These are phyloP conservation scores for Hyppa rectilinea DNA, from an alignment of 2,888 invertebrate genomes.

Conservation along the genomic window DNA sequence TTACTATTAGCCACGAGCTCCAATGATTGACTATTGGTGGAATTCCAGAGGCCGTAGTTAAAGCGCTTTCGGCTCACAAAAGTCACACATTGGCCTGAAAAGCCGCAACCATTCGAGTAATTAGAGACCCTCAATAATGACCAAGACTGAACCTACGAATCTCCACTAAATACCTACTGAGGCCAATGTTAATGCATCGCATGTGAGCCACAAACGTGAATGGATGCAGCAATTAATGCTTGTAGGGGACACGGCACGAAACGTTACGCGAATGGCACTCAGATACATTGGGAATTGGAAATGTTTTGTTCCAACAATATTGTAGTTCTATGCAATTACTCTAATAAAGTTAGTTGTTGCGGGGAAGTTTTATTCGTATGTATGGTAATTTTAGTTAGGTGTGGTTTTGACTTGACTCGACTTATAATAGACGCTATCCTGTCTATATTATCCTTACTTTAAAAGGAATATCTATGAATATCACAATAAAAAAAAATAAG, in stretches of 20 bases:
- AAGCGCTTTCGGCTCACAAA: constrained; percentile 26
- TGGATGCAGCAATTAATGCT: constrained; percentile 64
- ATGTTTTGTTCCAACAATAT: constrained; percentile 57
- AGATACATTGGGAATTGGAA: constrained; percentile 71
- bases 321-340: constrained; percentile 48
- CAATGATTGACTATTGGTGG: neutral
- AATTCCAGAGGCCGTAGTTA: constrained; percentile 3
- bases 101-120: constrained; percentile 26
- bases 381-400: neutral
- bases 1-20: too few species aligned
- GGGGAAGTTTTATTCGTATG: constrained; percentile 35
- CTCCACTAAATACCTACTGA: constrained; percentile 33
- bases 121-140: constrained; percentile 35
- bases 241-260: constrained; percentile 46
- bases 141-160: constrained; percentile 34
- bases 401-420: constrained; percentile 1
- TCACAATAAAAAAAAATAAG: too few species aligned
- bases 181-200: constrained; percentile 56
- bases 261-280: constrained; percentile 70
- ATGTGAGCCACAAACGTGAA: constrained; percentile 52
- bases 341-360: constrained; percentile 40
- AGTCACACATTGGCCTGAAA: constrained; percentile 24
- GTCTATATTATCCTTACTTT: neutral
- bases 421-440: neutral
- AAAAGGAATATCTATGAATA: neutral